A percentile compares a stretch with the other conserved stretches of the same genome.
These are phyloP conservation scores for Drosophila mayri DNA, from an alignment of 1,140 invertebrate species.

Conservation along the genomic window DNA sequence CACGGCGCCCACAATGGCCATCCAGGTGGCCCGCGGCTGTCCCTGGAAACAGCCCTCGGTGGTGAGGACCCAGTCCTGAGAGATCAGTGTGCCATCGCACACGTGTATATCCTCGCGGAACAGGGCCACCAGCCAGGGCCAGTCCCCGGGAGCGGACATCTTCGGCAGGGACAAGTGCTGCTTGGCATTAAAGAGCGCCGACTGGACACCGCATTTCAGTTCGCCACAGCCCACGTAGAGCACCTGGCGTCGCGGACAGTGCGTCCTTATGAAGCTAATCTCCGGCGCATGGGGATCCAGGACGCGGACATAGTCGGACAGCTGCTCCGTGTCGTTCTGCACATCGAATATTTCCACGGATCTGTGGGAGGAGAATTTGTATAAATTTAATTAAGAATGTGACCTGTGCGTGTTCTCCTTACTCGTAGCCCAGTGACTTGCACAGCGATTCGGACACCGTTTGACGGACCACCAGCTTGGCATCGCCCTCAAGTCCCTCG, in stretches of 20 bases:
- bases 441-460: slow-evolving; percentile 92
- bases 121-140: slow-evolving; percentile 95
- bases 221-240: slow-evolving; percentile 92
- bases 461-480: slow-evolving; percentile 85
- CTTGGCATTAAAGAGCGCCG: slow-evolving; percentile 87
- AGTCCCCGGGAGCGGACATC: slow-evolving; percentile 91
- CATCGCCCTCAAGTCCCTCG: slow-evolving; percentile 87
- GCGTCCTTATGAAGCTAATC: slow-evolving; percentile 91
- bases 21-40: slow-evolving; percentile 94
- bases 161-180: slow-evolving; percentile 87
- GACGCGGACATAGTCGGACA: slow-evolving; percentile 90
- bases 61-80: slow-evolving; percentile 93
- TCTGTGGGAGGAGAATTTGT: slow-evolving; percentile 45
- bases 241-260: slow-evolving; percentile 91
- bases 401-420: slow-evolving; percentile 67
- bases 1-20: slow-evolving; percentile 91
- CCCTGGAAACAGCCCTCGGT: slow-evolving; percentile 96
- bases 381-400: background rate
- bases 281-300: slow-evolving; percentile 91
- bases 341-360: slow-evolving; percentile 87
- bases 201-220: slow-evolving; percentile 92
- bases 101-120: slow-evolving; percentile 94
- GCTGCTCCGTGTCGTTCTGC: slow-evolving; percentile 86
- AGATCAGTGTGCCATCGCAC: slow-evolving; percentile 93
- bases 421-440: slow-evolving; percentile 91